A percentile compares a stretch with the other conserved stretches of the same genome.
Evolutionary conservation across 2,888 invertebrate species (phyloP).

Genomic region (Digitonthophagus gazella): DNA sequence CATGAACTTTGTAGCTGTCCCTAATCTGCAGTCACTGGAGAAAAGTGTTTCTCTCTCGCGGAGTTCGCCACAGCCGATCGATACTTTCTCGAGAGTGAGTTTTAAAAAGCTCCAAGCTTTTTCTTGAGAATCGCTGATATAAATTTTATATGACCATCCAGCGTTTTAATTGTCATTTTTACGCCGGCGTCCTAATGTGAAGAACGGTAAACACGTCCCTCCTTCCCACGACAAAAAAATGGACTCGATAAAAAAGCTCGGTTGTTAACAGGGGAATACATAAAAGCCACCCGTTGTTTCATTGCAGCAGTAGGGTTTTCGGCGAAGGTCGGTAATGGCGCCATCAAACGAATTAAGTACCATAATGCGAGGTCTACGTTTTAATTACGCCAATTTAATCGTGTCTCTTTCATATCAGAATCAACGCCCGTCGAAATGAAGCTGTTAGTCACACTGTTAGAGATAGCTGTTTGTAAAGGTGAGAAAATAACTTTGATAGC

Average conservation of each 20-base stretch:
- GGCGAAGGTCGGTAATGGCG: constrained; percentile 12
- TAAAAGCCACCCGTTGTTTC: constrained; percentile 38
- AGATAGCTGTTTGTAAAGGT: not conserved
- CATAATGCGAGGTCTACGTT: constrained; percentile 13
- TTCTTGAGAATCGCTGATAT: constrained; percentile 26
- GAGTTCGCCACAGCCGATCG: constrained; percentile 21
- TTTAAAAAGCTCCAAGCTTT: constrained; percentile 18
- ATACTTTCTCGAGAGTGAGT: constrained; percentile 29
- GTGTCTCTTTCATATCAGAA: too few relatives aligned
- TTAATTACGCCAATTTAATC: constrained; percentile 6
- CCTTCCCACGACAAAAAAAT: constrained; percentile 38
- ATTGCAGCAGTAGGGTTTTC: constrained; percentile 29
- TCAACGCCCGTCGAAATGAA: too few relatives aligned
- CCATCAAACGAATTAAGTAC: constrained; percentile 11
- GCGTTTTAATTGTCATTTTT: constrained; percentile 37
- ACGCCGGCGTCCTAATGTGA: constrained; percentile 34
- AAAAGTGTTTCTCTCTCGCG: constrained; percentile 22
- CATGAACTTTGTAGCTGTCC: constrained; percentile 34
- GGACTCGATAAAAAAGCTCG: constrained; percentile 28
- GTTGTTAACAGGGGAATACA: constrained; percentile 37
- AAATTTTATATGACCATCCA: constrained; percentile 36
- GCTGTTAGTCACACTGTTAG: too few relatives aligned
- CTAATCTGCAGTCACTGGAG: constrained; percentile 39
- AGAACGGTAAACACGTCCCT: constrained; percentile 34
- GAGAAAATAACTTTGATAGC: not conserved